Conservation (phyloP, 2,113 vertebrate species). For the Podarcis muralis region DNA sequence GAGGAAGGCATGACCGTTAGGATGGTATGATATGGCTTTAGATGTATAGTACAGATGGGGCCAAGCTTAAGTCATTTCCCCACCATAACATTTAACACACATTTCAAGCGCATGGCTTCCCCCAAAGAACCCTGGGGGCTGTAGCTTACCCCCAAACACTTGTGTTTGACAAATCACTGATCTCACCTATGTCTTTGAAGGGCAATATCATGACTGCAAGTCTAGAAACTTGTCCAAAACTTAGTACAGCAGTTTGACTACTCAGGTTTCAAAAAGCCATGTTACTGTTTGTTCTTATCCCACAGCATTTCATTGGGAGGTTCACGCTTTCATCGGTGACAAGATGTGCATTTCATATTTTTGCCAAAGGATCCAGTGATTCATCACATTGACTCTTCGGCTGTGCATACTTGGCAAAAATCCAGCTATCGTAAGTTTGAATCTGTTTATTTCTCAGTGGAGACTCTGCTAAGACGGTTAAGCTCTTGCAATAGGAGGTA, state of each 20-base stretch:
- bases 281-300: conserved; percentile 41
- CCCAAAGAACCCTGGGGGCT: no score
- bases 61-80: no score
- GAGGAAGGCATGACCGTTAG: no score
- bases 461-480: conserved; percentile 24
- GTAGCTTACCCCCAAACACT: not conserved
- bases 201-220: conserved; percentile 22
- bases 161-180: conserved; percentile 8
- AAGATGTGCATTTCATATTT: conserved; percentile 82
- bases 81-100: no score
- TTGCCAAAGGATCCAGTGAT: conserved; percentile 78
- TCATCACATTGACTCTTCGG: conserved; percentile 81
- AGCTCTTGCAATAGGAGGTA: not conserved
- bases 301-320: conserved; percentile 58
- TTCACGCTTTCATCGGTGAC: conserved; percentile 78
- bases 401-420: conserved; percentile 46
- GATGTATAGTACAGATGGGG: no score
- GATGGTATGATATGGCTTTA: no score
- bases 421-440: conserved; percentile 58
- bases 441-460: conserved; percentile 31
- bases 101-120: no score
- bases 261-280: conserved; percentile 38
- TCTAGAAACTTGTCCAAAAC: conserved; percentile 41
- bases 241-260: conserved; percentile 48
- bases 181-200: conserved; percentile 22